Evolutionary conservation across 2,797 vertebrate species (phyloP).

Genomic region (Intellagama lesueurii): DNA sequence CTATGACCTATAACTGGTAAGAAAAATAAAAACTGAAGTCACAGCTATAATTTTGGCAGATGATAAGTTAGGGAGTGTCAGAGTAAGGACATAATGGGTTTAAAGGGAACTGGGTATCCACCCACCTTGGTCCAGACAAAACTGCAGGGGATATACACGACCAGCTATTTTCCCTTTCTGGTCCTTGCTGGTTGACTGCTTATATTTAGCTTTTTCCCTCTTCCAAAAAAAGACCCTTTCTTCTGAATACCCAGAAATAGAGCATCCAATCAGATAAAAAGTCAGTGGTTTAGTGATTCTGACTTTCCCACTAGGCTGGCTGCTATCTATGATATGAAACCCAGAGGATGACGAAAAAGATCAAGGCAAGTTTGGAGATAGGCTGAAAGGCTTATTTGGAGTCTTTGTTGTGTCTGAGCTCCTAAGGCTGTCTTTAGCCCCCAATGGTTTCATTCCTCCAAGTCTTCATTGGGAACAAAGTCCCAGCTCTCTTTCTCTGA

Average conservation of each 20-base stretch:
- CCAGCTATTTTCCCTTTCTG: neutral
- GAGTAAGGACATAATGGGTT: neutral
- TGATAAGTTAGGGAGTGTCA: neutral
- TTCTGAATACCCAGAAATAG: neutral
- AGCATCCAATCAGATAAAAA: neutral
- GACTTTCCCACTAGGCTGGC: neutral
- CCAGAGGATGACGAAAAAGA: neutral
- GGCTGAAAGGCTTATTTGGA: too few relatives aligned
- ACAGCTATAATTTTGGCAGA: neutral
- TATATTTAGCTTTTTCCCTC: neutral
- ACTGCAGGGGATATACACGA: neutral
- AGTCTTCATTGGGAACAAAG: too few relatives aligned
- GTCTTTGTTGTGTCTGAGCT: too few relatives aligned
- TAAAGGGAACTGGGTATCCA: neutral
- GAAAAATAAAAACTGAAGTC: neutral
- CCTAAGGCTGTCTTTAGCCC: too few relatives aligned
- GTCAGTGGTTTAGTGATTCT: neutral
- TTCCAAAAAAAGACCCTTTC: neutral
- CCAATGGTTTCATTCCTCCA: too few relatives aligned
- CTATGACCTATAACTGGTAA: neutral
- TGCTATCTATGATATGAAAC: neutral
- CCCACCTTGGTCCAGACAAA: neutral
- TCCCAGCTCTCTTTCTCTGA: too few relatives aligned
- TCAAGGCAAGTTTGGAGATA: neutral
- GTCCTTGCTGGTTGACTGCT: neutral